Evolutionary conservation across 2,797 vertebrate genomes (phyloP), one percentile per base, ranked within the genome.

Genomic region (Fundulus diaphanus): DNA sequence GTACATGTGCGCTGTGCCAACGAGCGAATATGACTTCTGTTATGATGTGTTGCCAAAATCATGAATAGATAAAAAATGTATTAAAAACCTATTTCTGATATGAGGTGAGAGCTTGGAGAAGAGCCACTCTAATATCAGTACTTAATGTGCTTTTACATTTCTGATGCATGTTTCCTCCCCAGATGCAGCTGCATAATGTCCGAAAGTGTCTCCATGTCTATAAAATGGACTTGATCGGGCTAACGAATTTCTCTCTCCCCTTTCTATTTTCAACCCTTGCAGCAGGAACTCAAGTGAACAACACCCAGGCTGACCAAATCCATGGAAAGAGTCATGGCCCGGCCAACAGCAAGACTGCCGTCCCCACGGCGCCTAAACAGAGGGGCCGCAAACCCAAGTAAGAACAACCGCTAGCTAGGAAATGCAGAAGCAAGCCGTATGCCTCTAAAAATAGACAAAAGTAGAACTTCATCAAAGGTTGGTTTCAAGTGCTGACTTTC

Each of bases 351-450:
- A 93, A 90, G 86, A 85, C 88, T 20, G 78, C 83, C 3, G 77
- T 51, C 70, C 76, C 82, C 46, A 78, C 92, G 2, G 90, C 87
- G 31, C 93, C 92, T 18, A 95, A 90, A 86, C 95, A 94, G 85
- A 92, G 95, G 72, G 95, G 95, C 72, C 94, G 95, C 78, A 96
- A 95, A 82, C 94, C 95, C 76, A 96, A 94, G 95, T 96, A 73
- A 92, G 93, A 84, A 42, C 61, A n/a, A 37, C 59, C 59, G 11
- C 15, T 11, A 22, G 59, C 31, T 63, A 1, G 59, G 59, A 63
- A 35, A 31, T 22, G 18, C 59, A 63, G 59, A 37, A 63, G 3
- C 3, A 35, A 35, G 9, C 59, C 22, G 8, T 22, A 35, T 63
- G 59, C 31, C 31, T 35, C 40, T 33, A 35, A 35, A 22, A 35